Conservation (phyloP, 2,888 invertebrate species). For the Lithophane socia region DNA sequence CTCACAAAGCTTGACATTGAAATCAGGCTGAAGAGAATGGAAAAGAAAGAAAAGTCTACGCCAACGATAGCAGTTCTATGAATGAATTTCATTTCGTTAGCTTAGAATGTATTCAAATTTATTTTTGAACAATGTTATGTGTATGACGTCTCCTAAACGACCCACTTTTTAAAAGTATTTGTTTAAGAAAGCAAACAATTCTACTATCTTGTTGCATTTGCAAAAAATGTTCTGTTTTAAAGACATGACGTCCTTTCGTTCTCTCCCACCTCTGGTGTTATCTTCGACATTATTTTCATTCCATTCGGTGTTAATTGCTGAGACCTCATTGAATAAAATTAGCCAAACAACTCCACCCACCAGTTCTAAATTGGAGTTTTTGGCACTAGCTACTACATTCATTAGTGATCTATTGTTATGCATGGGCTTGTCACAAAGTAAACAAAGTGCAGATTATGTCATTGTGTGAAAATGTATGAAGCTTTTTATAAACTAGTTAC, state of each 20-base stretch:
- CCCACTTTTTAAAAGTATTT: neutral
- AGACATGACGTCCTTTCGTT: conserved; percentile 42
- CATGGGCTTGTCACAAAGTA: conserved; percentile 54
- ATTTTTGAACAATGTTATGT: conserved; percentile 5
- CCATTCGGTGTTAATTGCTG: conserved; percentile 38
- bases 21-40: neutral
- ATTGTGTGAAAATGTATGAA: conserved; percentile 38
- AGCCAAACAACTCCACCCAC: conserved; percentile 65
- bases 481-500: conserved; percentile 50
- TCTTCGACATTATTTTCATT: conserved; percentile 53
- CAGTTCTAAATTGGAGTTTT: conserved; percentile 67
- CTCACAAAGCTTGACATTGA: conserved; percentile 35
- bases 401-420: conserved; percentile 68
- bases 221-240: conserved; percentile 34
- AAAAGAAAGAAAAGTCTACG: conserved; percentile 1
- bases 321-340: conserved; percentile 60
- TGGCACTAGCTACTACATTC: conserved; percentile 71
- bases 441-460: conserved; percentile 58
- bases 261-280: conserved; percentile 45
- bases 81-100: conserved; percentile 36
- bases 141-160: conserved; percentile 26
- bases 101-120: neutral
- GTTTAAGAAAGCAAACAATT: conserved; percentile 8
- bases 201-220: conserved; percentile 22
- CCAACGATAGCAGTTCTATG: conserved; percentile 21